Conservation (phyloP, 1,140 invertebrate species). For the Eueides isabella region DNA sequence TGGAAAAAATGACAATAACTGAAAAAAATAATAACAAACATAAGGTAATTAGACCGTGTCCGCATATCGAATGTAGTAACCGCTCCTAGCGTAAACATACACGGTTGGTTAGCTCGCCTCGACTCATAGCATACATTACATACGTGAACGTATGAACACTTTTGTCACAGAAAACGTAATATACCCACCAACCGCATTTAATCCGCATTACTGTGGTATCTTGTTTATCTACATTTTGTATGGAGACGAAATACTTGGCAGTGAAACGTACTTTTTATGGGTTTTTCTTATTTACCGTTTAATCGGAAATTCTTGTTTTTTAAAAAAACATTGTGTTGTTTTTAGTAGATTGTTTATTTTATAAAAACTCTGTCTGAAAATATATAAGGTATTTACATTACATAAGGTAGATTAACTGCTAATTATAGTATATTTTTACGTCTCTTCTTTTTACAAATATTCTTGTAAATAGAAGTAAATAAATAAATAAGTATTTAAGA, state of each 20-base stretch:
- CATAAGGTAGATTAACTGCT: no score
- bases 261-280: neutral
- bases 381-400: no score
- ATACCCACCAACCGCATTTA: neutral
- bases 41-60: conserved; percentile 31
- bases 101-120: conserved; percentile 32
- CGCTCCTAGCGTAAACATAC: conserved; percentile 31
- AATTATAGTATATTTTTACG: no score
- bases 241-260: neutral
- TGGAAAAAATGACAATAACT: conserved; percentile 10
- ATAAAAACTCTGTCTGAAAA: neutral
- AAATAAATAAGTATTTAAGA: no score
- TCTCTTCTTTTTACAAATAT: no score
- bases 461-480: no score
- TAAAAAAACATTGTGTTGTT: neutral
- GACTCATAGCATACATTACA: conserved; percentile 11
- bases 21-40: conserved; percentile 18
- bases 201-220: neutral
- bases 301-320: neutral
- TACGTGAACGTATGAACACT: neutral
- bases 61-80: conserved; percentile 30
- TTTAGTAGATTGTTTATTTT: neutral
- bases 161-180: conserved; percentile 19
- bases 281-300: neutral
- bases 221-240: neutral